Evolutionary conservation across 1,140 invertebrate genomes (phyloP).

Genomic region (Drosophila eugracilis): DNA sequence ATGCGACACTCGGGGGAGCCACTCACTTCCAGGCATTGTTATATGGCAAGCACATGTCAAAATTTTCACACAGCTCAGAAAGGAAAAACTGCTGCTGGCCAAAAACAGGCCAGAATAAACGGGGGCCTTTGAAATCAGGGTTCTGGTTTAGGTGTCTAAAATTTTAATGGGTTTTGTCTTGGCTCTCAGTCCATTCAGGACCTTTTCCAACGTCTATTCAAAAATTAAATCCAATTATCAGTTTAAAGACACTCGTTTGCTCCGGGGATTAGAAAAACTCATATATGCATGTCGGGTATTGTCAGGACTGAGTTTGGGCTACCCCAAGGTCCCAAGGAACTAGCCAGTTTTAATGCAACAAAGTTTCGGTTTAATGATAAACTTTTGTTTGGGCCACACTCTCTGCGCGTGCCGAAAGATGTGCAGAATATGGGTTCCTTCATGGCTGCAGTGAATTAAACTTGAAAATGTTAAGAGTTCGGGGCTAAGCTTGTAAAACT

Average conservation of each 20-base stretch:
- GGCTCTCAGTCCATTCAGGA: slow-evolving; percentile 11
- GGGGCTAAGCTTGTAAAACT: slow-evolving; percentile 12
- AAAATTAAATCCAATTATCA: slow-evolving; percentile 84
- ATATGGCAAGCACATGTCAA: slow-evolving; percentile 78
- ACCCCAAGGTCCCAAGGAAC: slow-evolving; percentile 17
- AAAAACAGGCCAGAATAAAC: slow-evolving; percentile 44
- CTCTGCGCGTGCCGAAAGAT: slow-evolving; percentile 10
- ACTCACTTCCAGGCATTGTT: slow-evolving; percentile 53
- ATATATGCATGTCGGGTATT: slow-evolving; percentile 30
- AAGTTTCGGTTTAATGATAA: slow-evolving; percentile 82
- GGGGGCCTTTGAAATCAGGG: slow-evolving; percentile 1
- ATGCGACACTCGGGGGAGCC: slow-evolving; percentile 64
- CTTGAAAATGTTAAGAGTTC: slow-evolving; percentile 14
- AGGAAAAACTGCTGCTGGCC: slow-evolving; percentile 40
- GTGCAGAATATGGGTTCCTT: slow-evolving; percentile 28
- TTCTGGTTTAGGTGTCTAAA: slow-evolving; percentile 46
- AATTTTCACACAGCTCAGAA: slow-evolving; percentile 75
- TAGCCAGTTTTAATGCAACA: slow-evolving; percentile 71
- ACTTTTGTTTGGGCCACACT: slow-evolving; percentile 72
- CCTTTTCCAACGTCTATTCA: slow-evolving; percentile 58
- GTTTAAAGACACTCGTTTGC: slow-evolving; percentile 76
- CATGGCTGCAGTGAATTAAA: slow-evolving; percentile 41
- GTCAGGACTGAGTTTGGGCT: too few relatives aligned
- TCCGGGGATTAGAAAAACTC: slow-evolving; percentile 38
- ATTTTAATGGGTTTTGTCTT: slow-evolving; percentile 59